Evolutionary conservation across 1,140 invertebrate genomes (phyloP).

Genomic region (Araneus ventricosus): DNA sequence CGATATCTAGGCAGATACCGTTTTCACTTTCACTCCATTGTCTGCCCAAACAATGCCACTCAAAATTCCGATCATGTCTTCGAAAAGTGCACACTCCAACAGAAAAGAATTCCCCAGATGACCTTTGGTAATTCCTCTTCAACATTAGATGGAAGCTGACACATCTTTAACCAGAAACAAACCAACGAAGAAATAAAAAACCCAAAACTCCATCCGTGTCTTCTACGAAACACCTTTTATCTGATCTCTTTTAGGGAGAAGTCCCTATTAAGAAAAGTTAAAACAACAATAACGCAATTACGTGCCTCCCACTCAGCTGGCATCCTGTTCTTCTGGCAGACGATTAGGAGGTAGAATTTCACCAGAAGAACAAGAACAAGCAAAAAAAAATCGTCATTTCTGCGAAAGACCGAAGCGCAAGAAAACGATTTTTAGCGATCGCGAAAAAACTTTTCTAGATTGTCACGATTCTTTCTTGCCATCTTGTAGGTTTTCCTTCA

Average conservation of each 20-base stretch:
- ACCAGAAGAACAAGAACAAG: neutral
- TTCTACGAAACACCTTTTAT: neutral
- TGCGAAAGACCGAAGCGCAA: neutral
- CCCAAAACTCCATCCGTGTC: neutral
- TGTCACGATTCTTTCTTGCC: neutral
- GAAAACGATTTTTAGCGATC: conserved; percentile 2
- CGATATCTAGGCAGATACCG: neutral
- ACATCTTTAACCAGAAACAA: neutral
- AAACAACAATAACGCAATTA: conserved; percentile 40
- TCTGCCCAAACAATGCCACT: neutral
- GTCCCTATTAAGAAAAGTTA: conserved; percentile 10
- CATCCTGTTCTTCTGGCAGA: neutral
- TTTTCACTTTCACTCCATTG: conserved; percentile 19
- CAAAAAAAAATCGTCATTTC: neutral
- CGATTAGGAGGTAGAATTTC: neutral
- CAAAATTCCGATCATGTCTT: neutral
- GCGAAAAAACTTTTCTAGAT: neutral
- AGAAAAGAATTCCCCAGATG: neutral
- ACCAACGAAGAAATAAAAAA: too few species aligned
- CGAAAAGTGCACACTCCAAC: neutral
- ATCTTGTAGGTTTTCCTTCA: neutral
- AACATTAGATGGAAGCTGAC: neutral
- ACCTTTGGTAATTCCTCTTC: neutral
- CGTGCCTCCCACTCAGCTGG: neutral
- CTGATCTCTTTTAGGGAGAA: neutral